Evolutionary conservation across 2,797 vertebrate species (phyloP), one percentile per base, ranked within the genome.

Genomic region (Amblyopsis hoosieri): DNA sequence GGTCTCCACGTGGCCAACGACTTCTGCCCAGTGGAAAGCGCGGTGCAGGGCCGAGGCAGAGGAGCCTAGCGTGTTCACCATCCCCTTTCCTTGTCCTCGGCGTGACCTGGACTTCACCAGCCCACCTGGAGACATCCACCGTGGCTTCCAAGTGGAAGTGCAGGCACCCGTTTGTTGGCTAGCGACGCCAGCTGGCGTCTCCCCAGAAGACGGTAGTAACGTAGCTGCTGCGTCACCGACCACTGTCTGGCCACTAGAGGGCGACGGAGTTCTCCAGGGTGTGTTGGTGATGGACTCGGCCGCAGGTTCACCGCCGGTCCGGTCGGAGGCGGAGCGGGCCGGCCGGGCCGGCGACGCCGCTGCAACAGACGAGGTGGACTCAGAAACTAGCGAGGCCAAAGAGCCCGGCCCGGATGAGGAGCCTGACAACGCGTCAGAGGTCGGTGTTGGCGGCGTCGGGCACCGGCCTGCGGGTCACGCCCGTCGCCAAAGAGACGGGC

Each of bases 1-100:
- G 74, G 75, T 87, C 45, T 85, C 87, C 66, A 91, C 90, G 10
- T 93, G 92, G 91, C 92, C 92, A 51, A 83, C 42, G 0, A 78
- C 88, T 12, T 88, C 85, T 12, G 45, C n/a, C 31, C 86, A 90
- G 76, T 91, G 91, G 91, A 78, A 84, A 75, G 77, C 66, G 4
- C 79, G 83, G 46, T 72, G 85, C 61, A 60, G 58, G 54, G 64
- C 67, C 50, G 62, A 85, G 13, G 67, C 75, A 10, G 77, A 74
- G 2, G 3, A 57, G 29, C 42, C 74, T 3, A 69, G 54, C 8
- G 54, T 54, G 37, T 23, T 80, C 66, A 57, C 71, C 3, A 23
- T 69, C 14, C 64, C 83, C 75, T 66, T 69, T 1, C 51, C 71
- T 7, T 19, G 42, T 15, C 42, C 2, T 8, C 45, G 3, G n/a